Conservation (phyloP, 2,888 invertebrate genomes). For the Habrosyne pyritoides region DNA sequence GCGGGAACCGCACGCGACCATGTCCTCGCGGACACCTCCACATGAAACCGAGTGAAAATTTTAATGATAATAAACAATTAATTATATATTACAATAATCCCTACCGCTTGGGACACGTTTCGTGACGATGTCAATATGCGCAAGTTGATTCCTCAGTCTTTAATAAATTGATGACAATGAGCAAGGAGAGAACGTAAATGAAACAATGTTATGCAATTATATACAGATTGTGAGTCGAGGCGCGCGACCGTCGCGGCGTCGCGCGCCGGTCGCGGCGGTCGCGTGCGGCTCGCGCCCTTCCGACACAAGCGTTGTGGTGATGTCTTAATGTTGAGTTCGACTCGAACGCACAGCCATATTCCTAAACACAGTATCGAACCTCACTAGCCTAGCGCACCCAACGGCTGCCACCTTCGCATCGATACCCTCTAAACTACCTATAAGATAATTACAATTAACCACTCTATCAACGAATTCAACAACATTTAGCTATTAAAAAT, state of each 20-base stretch:
- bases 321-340: slow-evolving; percentile 71
- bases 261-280: slow-evolving; percentile 31
- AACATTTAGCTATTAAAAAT: slow-evolving; percentile 82
- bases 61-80: slow-evolving; percentile 63
- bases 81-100: slow-evolving; percentile 71
- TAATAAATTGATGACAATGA: slow-evolving; percentile 83
- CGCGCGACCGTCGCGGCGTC: slow-evolving; percentile 19
- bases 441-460: slow-evolving; percentile 74
- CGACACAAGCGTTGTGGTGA: slow-evolving; percentile 45
- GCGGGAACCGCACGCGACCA: slow-evolving; percentile 48
- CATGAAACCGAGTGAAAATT: slow-evolving; percentile 60
- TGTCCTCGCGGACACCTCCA: slow-evolving; percentile 43
- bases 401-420: slow-evolving; percentile 65
- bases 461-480: slow-evolving; percentile 82
- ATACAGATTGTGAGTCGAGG: slow-evolving; percentile 66
- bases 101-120: slow-evolving; percentile 70
- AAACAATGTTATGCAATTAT: slow-evolving; percentile 80
- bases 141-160: slow-evolving; percentile 83
- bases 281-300: slow-evolving; percentile 52
- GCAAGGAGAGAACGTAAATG: slow-evolving; percentile 80
- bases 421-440: slow-evolving; percentile 72
- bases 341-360: slow-evolving; percentile 78
- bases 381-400: slow-evolving; percentile 68
- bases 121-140: slow-evolving; percentile 81
- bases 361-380: slow-evolving; percentile 73